Percentiles rank a stretch among this genome's conserved stretches.
phyloP scores from a whole-genome alignment of 2,888 invertebrate species.

The Stenchaetothrips biformis region DNA sequence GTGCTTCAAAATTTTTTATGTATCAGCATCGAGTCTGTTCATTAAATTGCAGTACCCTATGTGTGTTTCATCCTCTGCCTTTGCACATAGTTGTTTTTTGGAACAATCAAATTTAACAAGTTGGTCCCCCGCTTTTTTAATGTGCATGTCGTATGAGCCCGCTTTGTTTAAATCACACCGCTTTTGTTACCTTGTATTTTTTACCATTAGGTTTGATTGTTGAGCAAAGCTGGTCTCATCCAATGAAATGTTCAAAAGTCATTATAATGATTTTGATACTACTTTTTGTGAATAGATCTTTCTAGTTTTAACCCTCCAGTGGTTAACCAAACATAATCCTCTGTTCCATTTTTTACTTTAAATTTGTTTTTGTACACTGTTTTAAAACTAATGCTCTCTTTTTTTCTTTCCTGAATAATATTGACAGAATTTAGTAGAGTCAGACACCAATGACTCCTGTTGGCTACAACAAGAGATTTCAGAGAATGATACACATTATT shows the following conservation, averaged over 20 bases:
- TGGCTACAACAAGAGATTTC: conserved; percentile 8
- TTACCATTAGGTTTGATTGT: too few species aligned
- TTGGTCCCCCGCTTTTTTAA: not conserved
- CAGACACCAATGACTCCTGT: conserved; percentile 5
- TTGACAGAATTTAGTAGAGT: not conserved
- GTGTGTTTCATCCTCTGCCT: not conserved
- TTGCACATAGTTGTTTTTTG: not conserved
- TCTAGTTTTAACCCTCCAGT: too few species aligned
- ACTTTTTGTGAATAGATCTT: too few species aligned
- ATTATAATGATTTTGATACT: too few species aligned
- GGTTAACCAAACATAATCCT: too few species aligned
- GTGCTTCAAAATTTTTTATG: not conserved
- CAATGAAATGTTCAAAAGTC: too few species aligned
- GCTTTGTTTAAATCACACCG: too few species aligned
- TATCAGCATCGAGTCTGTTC: not conserved
- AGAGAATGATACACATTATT: not conserved
- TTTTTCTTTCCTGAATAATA: not conserved
- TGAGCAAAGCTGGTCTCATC: too few species aligned
- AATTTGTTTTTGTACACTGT: not conserved
- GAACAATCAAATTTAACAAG: not conserved
- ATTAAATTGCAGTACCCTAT: not conserved
- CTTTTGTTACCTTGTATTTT: too few species aligned
- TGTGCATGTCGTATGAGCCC: too few species aligned
- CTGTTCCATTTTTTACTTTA: not conserved
- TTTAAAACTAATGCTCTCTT: not conserved